Percentiles rank a stretch among this genome's conserved stretches.
Conservation (phyloP, 2,797 vertebrate species). For the Myiothlypis chrysogaster region DNA sequence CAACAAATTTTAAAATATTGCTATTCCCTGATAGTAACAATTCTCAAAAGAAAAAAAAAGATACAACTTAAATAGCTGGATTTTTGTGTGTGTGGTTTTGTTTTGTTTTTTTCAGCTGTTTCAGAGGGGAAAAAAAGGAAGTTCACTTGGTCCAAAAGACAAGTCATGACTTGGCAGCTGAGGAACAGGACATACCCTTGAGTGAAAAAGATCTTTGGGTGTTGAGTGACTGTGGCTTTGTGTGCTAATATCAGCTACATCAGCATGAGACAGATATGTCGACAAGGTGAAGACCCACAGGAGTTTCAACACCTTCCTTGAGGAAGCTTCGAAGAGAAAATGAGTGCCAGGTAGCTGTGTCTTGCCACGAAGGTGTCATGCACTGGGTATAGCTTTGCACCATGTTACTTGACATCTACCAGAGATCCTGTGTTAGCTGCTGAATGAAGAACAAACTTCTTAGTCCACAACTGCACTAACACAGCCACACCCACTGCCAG, state of each 20-base stretch:
- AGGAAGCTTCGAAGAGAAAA: neutral
- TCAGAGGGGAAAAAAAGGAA: neutral
- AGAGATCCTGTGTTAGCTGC: neutral
- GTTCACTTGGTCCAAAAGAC: neutral
- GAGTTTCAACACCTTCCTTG: neutral
- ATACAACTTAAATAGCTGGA: neutral
- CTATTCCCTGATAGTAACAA: neutral
- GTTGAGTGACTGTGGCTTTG: neutral
- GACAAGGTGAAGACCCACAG: neutral
- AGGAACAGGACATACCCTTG: neutral
- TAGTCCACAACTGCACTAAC: neutral
- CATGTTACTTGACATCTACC: neutral
- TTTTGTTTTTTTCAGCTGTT: neutral
- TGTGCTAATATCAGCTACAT: neutral
- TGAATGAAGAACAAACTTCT: neutral
- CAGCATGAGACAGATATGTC: neutral
- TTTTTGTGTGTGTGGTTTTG: neutral
- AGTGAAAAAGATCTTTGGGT: neutral
- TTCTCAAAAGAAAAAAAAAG: neutral
- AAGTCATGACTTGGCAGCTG: neutral
- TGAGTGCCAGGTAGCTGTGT: neutral
- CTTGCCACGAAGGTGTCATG: neutral
- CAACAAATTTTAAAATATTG: neutral
- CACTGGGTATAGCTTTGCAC: neutral
- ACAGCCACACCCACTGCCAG: neutral